Percentiles rank a stretch among this genome's conserved stretches.
These are phyloP conservation scores for Plectus sambesii DNA, from an alignment of 1,140 invertebrate genomes.

Conservation along the genomic window DNA sequence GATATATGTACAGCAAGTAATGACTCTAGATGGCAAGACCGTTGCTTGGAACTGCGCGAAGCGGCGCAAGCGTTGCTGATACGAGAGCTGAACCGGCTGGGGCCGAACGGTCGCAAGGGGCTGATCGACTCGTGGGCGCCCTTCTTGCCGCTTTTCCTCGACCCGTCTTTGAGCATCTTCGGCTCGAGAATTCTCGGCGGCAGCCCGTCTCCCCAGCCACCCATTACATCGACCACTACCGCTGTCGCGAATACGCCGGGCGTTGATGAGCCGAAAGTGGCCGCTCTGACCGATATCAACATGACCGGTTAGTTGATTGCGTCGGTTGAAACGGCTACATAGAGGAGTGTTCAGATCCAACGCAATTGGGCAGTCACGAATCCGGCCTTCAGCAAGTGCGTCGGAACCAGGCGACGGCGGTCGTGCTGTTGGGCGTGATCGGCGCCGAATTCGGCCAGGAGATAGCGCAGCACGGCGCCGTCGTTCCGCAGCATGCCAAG, in stretches of 20 bases:
- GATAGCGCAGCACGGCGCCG: constrained; percentile 45
- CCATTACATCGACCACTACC: too few species aligned
- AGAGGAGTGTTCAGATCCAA: too few species aligned
- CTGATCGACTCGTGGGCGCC: constrained; percentile 89
- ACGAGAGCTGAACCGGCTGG: constrained; percentile 79
- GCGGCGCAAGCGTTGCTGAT: constrained; percentile 87
- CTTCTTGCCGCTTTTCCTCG: constrained; percentile 62
- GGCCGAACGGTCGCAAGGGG: constrained; percentile 67
- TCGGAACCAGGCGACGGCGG: constrained; percentile 87
- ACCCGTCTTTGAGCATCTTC: constrained; percentile 41
- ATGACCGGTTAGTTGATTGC: too few species aligned
- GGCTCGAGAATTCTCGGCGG: constrained; percentile 15
- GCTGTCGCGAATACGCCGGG: too few species aligned
- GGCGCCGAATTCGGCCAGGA: constrained; percentile 93
- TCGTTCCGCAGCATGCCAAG: constrained; percentile 53
- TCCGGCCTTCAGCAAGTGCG: constrained; percentile 58
- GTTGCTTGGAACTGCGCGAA: constrained; percentile 85
- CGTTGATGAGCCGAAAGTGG: too few species aligned
- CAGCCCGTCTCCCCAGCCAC: constrained; percentile 12
- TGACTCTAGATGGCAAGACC: constrained; percentile 82
- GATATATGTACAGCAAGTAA: too few species aligned
- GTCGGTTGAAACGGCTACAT: too few species aligned
- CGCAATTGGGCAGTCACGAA: constrained; percentile 18
- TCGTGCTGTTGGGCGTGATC: constrained; percentile 88
- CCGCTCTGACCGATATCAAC: too few species aligned